A percentile compares a stretch with the other conserved stretches of the same genome.
Conservation (phyloP, 2,113 vertebrate genomes). For the Tenrec ecaudatus region DNA sequence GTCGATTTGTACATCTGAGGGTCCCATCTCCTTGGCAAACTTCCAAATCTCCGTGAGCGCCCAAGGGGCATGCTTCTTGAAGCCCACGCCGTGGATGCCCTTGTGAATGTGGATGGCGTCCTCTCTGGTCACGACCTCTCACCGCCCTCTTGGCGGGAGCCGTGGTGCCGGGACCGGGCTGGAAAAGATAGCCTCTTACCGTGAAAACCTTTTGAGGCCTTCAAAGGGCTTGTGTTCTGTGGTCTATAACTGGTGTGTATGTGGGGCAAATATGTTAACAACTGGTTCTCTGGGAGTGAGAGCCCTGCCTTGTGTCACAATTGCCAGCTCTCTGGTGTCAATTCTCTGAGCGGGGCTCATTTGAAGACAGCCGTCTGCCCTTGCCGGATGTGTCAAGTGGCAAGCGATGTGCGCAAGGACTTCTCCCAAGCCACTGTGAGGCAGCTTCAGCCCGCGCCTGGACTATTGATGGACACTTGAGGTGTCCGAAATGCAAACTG, state of each 20-base stretch:
- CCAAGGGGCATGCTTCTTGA: no score
- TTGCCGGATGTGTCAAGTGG: not conserved
- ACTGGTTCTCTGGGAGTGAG: not conserved
- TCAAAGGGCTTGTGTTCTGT: not conserved
- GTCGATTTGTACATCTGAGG: no score
- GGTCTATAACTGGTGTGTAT: conserved; percentile 1
- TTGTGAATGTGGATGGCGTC: no score
- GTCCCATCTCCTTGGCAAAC: no score
- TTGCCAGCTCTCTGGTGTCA: not conserved
- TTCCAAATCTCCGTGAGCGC: no score
- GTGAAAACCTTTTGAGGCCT: not conserved
- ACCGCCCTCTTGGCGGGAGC: no score
- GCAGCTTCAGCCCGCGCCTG: not conserved
- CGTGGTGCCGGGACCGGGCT: no score
- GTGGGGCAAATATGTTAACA: not conserved
- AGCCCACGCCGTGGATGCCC: no score
- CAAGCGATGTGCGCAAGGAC: not conserved
- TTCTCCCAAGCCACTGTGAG: not conserved
- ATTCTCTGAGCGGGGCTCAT: not conserved
- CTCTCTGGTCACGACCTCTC: no score
- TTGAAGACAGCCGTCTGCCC: not conserved
- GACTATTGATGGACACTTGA: not conserved
- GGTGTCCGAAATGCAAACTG: not conserved
- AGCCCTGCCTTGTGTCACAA: not conserved
- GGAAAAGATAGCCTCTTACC: no score